These are phyloP conservation scores for Zootoca vivipara DNA, from an alignment of 2,113 vertebrate species.

Conservation along the genomic window DNA sequence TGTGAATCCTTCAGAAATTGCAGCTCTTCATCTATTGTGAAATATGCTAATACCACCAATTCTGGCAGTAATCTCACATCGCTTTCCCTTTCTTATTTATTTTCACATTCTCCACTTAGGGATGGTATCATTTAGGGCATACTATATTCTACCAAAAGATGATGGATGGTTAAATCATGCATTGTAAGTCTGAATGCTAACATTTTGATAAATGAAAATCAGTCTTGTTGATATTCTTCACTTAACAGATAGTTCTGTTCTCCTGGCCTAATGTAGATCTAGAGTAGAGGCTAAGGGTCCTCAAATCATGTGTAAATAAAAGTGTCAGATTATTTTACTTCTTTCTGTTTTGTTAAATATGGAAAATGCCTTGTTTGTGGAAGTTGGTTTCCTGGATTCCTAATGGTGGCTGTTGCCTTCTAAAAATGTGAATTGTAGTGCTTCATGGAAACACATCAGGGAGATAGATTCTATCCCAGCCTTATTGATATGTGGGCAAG, in stretches of 20 bases:
- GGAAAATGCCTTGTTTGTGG: not conserved
- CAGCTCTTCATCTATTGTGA: conserved; percentile 49
- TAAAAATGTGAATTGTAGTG: not conserved
- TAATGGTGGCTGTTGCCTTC: not conserved
- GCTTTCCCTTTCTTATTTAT: not conserved
- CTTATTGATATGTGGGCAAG: not conserved
- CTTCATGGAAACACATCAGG: not conserved
- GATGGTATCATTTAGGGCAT: not conserved
- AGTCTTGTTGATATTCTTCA: not conserved
- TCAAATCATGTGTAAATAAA: not conserved
- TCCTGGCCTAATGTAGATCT: not conserved
- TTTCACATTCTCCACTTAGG: not conserved
- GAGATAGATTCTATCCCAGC: not conserved
- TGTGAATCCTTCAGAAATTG: not conserved
- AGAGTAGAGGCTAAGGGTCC: not conserved
- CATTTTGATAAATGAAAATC: not conserved
- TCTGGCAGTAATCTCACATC: not conserved
- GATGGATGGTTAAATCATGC: not conserved
- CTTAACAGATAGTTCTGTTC: not conserved
- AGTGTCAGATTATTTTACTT: not conserved
- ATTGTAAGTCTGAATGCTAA: not conserved
- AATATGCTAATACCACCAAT: not conserved
- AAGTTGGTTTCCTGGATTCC: not conserved
- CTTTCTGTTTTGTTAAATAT: not conserved
- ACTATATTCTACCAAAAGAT: not conserved